Base-by-base conservation (phyloP, 2,888 invertebrate species). In the Amphipoea lucens region DNA sequence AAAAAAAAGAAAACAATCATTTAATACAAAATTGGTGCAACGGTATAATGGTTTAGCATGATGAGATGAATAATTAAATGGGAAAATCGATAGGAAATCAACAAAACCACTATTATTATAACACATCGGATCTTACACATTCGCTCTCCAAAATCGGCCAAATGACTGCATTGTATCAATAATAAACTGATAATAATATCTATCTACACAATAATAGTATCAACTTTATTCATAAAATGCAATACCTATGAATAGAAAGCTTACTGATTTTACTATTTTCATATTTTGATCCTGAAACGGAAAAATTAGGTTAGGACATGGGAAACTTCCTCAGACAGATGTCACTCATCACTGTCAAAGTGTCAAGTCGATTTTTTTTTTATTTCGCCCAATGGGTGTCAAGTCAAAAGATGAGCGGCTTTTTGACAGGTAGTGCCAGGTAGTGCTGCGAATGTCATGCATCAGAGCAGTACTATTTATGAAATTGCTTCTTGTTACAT, bases 91-190 rank as follows among this genome's bases (percentile, higher is more conserved):
- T n/a, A 70, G 45, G 66, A 73, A 74, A 66, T 62, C 36, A 76
- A 73, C 62, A 66, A 65, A 77, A 79, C 45, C 11, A 73, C 5
- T 57, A n/a, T 36, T 11, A 36, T 1, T 48, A 1, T 57, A 51
- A 29, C 20, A 73, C 36, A 65, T 65, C 23, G n/a, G 12, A 73
- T 86, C 95, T 95, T 95, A 96, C 96, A 95, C 90, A 88, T 94
- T 94, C 67, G 90, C 92, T 84, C 96, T 94, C 96, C 96, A 96
- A 91, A 95, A 93, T 79, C 90, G 90, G 74, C 94, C 93, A 40
- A 95, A 36, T 45, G 92, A 89, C 76, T 86, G 87, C 81, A 93
- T 87, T 54, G 89, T 83, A n/a, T 20, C 0, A 9, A 7, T 45
- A 65, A n/a, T 20, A 51, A 54, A 45, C 40, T 62, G 20, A 4